A percentile compares a stretch with the other conserved stretches of the same genome.
These are phyloP conservation scores for Craterocephalus amniculus DNA, from an alignment of 2,797 vertebrate species.

Conservation along the genomic window DNA sequence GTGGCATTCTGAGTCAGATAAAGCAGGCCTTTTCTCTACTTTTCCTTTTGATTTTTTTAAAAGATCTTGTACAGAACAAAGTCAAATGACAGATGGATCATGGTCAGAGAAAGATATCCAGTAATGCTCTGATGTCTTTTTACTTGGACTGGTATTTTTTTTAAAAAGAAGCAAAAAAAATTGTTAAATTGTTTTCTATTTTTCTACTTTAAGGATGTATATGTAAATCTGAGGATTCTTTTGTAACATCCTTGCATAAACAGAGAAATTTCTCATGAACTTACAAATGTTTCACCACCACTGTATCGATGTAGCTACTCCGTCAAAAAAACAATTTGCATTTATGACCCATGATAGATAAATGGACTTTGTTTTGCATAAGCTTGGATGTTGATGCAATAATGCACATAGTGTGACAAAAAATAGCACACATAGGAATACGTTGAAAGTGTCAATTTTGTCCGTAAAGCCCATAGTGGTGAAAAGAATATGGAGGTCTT, in stretches of 20 bases:
- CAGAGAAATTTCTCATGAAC: neutral
- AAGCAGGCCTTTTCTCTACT: no score
- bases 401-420: conserved; percentile 16
- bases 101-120: neutral
- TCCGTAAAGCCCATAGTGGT: conserved; percentile 39
- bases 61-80: neutral
- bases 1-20: neutral
- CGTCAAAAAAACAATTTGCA: no score
- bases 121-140: neutral
- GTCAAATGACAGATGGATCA: neutral
- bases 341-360: conserved; percentile 8
- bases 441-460: conserved; percentile 47
- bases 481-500: conserved; percentile 55
- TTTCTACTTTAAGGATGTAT: neutral
- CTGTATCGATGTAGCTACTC: no score
- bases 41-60: neutral
- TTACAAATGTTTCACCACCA: neutral
- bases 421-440: conserved; percentile 35
- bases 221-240: neutral
- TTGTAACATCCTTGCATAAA: neutral
- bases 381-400: conserved; percentile 18
- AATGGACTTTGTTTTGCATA: conserved; percentile 21
- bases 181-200: neutral
- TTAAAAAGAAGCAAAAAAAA: no score
- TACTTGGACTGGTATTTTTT: neutral